Base-by-base conservation (phyloP, 2,888 invertebrate genomes). In the Drosophila nigritarsus region DNA sequence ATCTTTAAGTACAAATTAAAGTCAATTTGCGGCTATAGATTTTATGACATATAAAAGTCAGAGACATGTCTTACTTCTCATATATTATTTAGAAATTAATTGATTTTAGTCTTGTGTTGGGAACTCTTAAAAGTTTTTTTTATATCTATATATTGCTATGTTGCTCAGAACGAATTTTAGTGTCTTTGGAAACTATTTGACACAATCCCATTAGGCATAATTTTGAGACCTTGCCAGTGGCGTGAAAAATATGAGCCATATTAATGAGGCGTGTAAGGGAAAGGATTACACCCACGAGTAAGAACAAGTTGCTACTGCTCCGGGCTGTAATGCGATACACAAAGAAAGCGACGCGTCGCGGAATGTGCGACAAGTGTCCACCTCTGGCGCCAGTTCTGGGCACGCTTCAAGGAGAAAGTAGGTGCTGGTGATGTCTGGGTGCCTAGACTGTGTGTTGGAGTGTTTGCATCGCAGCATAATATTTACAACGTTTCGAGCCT, bases 311-410 rank as follows among this genome's bases (percentile, higher is more conserved):
- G 60, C 48, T 67, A 38, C 63, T 20, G 48, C 34, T n/a, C 9
- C 42, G 24, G 15, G 18, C 29, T 59, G 90, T 73, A 87, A 90
- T 59, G 63, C 54, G 89, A 87, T 56, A 64, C 78, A 55, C 73
- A 88, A 90, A 83, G 90, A 86, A 68, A 77, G 74, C 83, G 87
- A 69, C 83, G 65, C 83, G 86, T 78, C 69, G 65, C 83, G 68
- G 78, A 83, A 89, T 85, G 79, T 85, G 86, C 83, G 83, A 78
- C 87, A 83, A 90, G 87, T 89, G 90, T 83, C 86, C 86, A 87
- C 75, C 82, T 80, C 78, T 80, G 87, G 87, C 87, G 87, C 87
- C 87, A 78, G 75, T 80, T 90, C 73, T 73, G 65, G 68, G 68
- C 75, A 88, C 73, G 87, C 90, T 75, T 78, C 75, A 55, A 20